Base-by-base conservation (phyloP, 2,888 invertebrate species). In the Lamellibrachia satsuma region DNA sequence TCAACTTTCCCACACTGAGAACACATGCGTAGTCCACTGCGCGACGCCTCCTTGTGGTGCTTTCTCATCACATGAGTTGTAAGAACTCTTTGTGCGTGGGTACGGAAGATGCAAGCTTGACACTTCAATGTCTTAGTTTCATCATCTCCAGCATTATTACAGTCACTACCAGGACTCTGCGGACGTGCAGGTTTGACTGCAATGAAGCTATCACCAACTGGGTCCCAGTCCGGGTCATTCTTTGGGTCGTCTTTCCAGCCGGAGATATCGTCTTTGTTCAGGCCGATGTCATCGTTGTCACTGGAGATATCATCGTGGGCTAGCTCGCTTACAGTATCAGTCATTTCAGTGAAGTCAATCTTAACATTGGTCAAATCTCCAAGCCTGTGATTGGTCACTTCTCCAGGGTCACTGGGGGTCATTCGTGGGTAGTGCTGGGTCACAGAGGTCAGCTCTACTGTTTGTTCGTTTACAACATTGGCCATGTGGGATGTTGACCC, bases 211-310 rank as follows among this genome's bases (percentile, higher is more conserved):
- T 75, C 75, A 15, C 75, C 22, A 75, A 22, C 75, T 22, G 75
- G 75, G 75, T 75, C 75, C 75, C 75, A 75, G 75, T 75, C 75
- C 75, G 75, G 75, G n/a, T 75, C 75, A 11, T 75, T 75, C 15
- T 75, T 75, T 75, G 75, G 75, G 75, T 75, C 75, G 75, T 75
- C 75, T 75, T 75, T 75, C 75, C 75, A 75, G 3, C 75, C 75
- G 6, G 11, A 11, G 22, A 75, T 22, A 22, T 75, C 75, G 75
- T 75, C 22, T 22, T 75, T n/a, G 6, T 75, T 75, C 75, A 75
- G 15, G 75, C 22, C 22, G 6, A n/a, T 15, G 75, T 22, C 75
- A 75, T 6, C n/a, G 22, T n/a, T 22, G 6, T 75, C 75, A 75
- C 75, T 75, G 22, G 75, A n/a, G 75, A 15, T n/a, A 22, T 75